Base-by-base conservation (phyloP, 2,113 vertebrate species). In the Pluvialis apricaria region DNA sequence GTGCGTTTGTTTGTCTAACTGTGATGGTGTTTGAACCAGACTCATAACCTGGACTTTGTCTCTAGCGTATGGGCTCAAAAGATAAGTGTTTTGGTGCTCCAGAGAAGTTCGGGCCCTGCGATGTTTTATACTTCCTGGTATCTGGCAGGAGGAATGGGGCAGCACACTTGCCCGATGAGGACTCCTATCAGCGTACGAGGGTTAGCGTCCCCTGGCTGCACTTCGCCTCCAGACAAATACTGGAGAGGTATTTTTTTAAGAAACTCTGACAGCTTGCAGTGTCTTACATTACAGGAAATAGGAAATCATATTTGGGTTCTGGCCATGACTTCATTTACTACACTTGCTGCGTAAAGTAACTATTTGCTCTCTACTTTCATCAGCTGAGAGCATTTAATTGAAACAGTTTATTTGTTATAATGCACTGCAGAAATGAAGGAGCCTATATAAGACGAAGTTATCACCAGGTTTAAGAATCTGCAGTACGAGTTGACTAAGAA, bases 21-120 rank as follows among this genome's bases (percentile, higher is more conserved):
- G 55, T 42, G 72, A 62, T 1, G 9, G 34, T 69, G 54, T 45
- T 83, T 87, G 86, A 86, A 72, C 10, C 34, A 61, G 42, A 49
- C 54, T 54, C 69, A 52, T 29, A 87, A 89, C 25, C 78, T 54
- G 86, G 60, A 94, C 94, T 95, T 97, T 92, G 91, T n/a, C 81
- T 92, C 57, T 26, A 15, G 36, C 1, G 1, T 26, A 29, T 5
- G 14, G 13, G 32, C 28, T 82, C 73, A 54, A 79, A 77, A 76
- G 92, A 75, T 49, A 88, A 77, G 52, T 10, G 6, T 47, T 77
- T 57, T 31, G 12, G 40, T 13, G 11, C 57, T 49, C 9, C 31
- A 55, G 51, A 32, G 47, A 17, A 78, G 34, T 4, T n/a, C 29
- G 10, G 68, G 71, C 64, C 58, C 58, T 29, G 11, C 26, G 34